These are phyloP conservation scores for Ectemnius lituratus DNA, from an alignment of 2,888 invertebrate genomes.

Conservation along the genomic window DNA sequence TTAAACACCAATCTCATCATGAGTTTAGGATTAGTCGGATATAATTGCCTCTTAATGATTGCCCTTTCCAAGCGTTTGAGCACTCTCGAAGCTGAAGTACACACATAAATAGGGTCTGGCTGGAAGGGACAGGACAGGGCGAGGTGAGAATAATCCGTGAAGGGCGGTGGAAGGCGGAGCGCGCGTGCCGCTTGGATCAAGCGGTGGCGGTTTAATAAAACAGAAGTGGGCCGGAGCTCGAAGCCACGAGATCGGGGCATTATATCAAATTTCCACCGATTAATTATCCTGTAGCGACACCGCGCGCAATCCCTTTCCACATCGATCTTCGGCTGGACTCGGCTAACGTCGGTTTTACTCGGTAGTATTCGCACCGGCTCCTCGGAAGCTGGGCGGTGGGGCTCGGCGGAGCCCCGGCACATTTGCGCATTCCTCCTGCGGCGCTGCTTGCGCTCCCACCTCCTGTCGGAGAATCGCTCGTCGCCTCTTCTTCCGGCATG, in stretches of 20 bases:
- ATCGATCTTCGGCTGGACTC: constrained; percentile 57
- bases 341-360: constrained; percentile 58
- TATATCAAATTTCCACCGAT: constrained; percentile 56
- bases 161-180: not conserved
- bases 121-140: too few relatives aligned
- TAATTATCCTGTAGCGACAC: constrained; percentile 60
- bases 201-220: constrained; percentile 36
- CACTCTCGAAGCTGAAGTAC: too few relatives aligned
- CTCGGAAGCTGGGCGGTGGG: constrained; percentile 59
- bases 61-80: too few relatives aligned
- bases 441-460: constrained; percentile 54
- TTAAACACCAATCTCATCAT: too few relatives aligned
- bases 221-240: constrained; percentile 19
- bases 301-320: constrained; percentile 37
- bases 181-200: constrained; percentile 15
- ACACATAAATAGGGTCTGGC: too few relatives aligned
- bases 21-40: too few relatives aligned
- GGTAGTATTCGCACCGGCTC: constrained; percentile 46
- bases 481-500: not conserved
- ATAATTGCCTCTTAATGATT: too few relatives aligned
- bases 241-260: constrained; percentile 50
- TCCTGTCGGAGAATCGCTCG: not conserved
- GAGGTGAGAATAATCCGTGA: too few relatives aligned
- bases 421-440: constrained; percentile 64
- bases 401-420: constrained; percentile 57